Evolutionary conservation across 1,140 invertebrate genomes (phyloP), one percentile per base, ranked within the genome.

Genomic region (Achroia grisella): DNA sequence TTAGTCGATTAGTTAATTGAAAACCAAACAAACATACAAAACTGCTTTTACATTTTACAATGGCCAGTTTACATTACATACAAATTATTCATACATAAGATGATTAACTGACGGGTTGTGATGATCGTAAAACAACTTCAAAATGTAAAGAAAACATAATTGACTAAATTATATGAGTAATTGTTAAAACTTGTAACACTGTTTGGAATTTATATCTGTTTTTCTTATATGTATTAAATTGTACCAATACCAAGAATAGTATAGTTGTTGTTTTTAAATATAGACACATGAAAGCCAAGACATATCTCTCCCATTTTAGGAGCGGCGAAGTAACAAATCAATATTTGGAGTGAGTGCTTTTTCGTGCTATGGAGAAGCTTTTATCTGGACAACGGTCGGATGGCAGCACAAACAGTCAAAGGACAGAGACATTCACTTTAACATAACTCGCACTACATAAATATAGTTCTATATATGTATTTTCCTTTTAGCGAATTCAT

Each of bases 321-420:
- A 71, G 69, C 67, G 63, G 62, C 60, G 60, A 73, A 82, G 78
- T 81, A 81, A 81, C 80, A 82, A 80, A 84, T 85, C 80, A 82
- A 85, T 85, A 85, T 82, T 81, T 79, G 68, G 76, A 65, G 75
- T 85, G 75, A 85, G 80, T 85, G 80, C 78, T 85, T 82, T 85
- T 85, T 84, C 80, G 80, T 85, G 80, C 80, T 78, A 85, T 68
- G 65, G 67, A 80, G 76, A 79, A 85, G 74, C 80, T 85, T 85
- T 85, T 85, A 85, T 85, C 78, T 82, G 80, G 80, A 82, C 80
- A 82, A 71, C 71, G 79, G 76, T 67, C 75, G 76, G 58, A 59
- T 68, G 64, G 59, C 63, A 73, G 57, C 60, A 74, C 78, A 85
- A 82, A 84, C 80, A 84, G 70, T 68, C 71, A 67, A 62, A 70